Conservation (phyloP, 1,140 invertebrate genomes). For the Lordiphosa stackelbergi region DNA sequence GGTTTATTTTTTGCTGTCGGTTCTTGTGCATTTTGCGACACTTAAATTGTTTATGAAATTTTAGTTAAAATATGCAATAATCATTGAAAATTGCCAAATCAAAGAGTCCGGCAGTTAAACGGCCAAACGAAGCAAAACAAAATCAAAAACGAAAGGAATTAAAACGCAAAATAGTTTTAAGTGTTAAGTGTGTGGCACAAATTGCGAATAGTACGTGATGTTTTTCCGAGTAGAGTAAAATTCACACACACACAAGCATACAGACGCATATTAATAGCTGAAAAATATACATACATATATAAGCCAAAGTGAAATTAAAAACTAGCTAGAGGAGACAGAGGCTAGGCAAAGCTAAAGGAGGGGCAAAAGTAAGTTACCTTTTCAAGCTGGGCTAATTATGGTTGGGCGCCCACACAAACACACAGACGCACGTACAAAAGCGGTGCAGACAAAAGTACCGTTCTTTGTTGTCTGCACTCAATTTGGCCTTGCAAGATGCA, state of each 20-base stretch:
- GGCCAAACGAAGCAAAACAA: too few relatives aligned
- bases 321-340: conserved; percentile 1
- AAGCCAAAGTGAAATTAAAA: conserved; percentile 26
- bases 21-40: conserved; percentile 10
- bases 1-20: conserved; percentile 18
- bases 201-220: conserved; percentile 24
- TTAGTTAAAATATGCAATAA: too few relatives aligned
- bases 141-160: too few relatives aligned
- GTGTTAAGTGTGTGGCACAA: too few relatives aligned
- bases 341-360: neutral
- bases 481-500: conserved; percentile 43
- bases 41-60: conserved; percentile 8
- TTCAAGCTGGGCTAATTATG: conserved; percentile 67
- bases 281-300: conserved; percentile 28
- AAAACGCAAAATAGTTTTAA: too few relatives aligned
- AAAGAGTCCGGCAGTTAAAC: too few relatives aligned
- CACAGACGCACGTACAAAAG: conserved; percentile 18
- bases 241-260: conserved; percentile 16
- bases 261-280: conserved; percentile 19
- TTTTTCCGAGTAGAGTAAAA: conserved; percentile 30
- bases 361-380: conserved; percentile 19
- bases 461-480: conserved; percentile 18
- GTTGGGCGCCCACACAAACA: conserved; percentile 8
- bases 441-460: conserved; percentile 1
- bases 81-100: too few relatives aligned